phyloP scores from a whole-genome alignment of 1,140 invertebrate genomes.

The Asbolus verrucosus region DNA sequence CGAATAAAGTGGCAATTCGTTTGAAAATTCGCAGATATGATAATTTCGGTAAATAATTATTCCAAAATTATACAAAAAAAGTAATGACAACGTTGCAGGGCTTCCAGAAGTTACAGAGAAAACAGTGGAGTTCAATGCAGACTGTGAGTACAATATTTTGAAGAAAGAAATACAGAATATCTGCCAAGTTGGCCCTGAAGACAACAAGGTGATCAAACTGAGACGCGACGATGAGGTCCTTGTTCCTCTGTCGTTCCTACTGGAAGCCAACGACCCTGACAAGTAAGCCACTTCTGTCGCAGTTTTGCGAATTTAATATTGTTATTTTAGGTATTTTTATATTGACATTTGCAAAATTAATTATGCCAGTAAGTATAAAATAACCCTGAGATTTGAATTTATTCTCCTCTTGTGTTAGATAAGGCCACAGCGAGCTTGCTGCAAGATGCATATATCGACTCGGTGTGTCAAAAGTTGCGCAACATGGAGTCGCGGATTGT shows the following conservation, averaged over 20 bases:
- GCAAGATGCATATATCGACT: conserved; percentile 63
- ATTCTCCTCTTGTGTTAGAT: conserved; percentile 50
- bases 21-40: conserved; percentile 59
- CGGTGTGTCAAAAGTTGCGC: conserved; percentile 60
- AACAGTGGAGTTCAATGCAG: conserved; percentile 54
- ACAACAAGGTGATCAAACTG: conserved; percentile 63
- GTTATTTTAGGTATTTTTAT: conserved; percentile 52
- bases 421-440: conserved; percentile 57
- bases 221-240: conserved; percentile 58
- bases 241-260: conserved; percentile 60
- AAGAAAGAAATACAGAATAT: conserved; percentile 56
- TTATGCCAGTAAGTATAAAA: conserved; percentile 55
- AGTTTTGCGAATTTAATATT: conserved; percentile 37
- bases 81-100: conserved; percentile 44
- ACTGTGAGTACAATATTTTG: conserved; percentile 56
- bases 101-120: conserved; percentile 52
- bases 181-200: conserved; percentile 54
- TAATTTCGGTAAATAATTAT: conserved; percentile 52
- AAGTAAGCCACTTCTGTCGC: neutral
- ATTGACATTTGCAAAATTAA: conserved; percentile 57
- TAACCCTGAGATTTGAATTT: too few relatives aligned
- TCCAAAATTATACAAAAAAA: conserved; percentile 30
- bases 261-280: conserved; percentile 48
- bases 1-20: conserved; percentile 15
- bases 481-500: conserved; percentile 61